Evolutionary conservation across 2,888 invertebrate genomes (phyloP).

Genomic region (Ennomos quercinarius): DNA sequence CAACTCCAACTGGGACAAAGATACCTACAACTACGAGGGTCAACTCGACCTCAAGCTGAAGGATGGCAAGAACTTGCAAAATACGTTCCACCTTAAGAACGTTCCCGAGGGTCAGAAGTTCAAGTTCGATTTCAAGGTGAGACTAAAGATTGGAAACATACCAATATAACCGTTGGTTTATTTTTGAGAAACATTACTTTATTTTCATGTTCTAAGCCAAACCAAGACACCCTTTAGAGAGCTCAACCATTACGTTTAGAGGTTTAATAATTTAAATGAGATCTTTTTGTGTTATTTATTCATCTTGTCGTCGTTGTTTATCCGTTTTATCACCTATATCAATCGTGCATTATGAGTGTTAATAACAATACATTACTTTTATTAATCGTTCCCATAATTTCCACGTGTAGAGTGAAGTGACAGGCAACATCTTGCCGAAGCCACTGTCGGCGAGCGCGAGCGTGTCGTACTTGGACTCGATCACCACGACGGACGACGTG

Average conservation of each 20-base stretch:
- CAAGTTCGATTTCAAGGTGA: constrained; percentile 70
- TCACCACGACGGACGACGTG: constrained; percentile 60
- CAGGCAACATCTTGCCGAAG: constrained; percentile 66
- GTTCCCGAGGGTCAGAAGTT: constrained; percentile 59
- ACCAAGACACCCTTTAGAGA: too few species aligned
- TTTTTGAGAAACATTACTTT: too few species aligned
- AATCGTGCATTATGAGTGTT: too few species aligned
- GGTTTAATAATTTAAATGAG: neutral
- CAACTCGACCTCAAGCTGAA: constrained; percentile 65
- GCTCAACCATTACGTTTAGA: too few species aligned
- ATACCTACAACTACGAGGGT: constrained; percentile 63
- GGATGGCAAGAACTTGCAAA: constrained; percentile 66
- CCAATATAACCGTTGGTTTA: too few species aligned
- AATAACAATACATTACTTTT: too few species aligned
- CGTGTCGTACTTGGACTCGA: constrained; percentile 51
- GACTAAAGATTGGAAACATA: neutral
- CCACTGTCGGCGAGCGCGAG: constrained; percentile 56
- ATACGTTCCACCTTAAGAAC: constrained; percentile 62
- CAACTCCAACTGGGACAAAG: constrained; percentile 63
- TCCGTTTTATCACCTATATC: too few species aligned
- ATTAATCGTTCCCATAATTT: too few species aligned
- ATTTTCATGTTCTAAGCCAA: too few species aligned
- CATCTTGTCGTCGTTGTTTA: neutral
- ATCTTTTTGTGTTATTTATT: neutral
- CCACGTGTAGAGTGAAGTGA: constrained; percentile 57